These are phyloP conservation scores for Speoplatyrhinus poulsoni DNA, from an alignment of 2,113 vertebrate species.

Conservation along the genomic window DNA sequence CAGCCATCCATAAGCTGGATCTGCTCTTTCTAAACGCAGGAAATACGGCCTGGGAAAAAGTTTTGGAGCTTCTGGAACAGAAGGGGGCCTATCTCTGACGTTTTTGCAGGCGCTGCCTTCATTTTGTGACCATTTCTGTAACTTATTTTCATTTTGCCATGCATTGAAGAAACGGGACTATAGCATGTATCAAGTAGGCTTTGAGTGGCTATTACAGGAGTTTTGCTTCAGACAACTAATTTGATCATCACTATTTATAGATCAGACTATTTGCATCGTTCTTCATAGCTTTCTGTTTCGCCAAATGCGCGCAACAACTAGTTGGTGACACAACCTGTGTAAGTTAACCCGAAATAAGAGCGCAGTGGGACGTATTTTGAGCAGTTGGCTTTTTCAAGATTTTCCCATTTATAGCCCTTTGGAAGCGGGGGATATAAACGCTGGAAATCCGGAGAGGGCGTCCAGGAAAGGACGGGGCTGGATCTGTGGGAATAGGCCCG, in stretches of 20 bases:
- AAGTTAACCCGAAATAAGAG: slow-evolving; percentile 42
- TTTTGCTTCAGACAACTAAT: slow-evolving; percentile 24
- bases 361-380: slow-evolving; percentile 43
- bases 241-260: slow-evolving; percentile 75
- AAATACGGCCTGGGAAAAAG: slow-evolving; percentile 73
- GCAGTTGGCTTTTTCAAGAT: slow-evolving; percentile 48
- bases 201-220: slow-evolving; percentile 58
- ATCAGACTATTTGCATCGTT: slow-evolving; percentile 57
- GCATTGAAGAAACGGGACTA: slow-evolving; percentile 11
- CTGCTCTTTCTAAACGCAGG: slow-evolving; percentile 62
- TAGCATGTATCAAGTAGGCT: slow-evolving; percentile 1
- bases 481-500: slow-evolving; percentile 76
- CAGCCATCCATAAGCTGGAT: slow-evolving; percentile 59
- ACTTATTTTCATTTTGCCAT: neutral
- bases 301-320: slow-evolving; percentile 72
- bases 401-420: slow-evolving; percentile 44
- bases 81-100: slow-evolving; percentile 41
- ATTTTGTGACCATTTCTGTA: slow-evolving; percentile 5
- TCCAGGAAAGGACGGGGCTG: slow-evolving; percentile 84
- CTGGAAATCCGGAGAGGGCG: slow-evolving; percentile 73
- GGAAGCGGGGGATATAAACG: slow-evolving; percentile 59
- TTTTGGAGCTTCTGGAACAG: slow-evolving; percentile 51
- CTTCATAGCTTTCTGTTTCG: slow-evolving; percentile 63
- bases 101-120: slow-evolving; percentile 45
- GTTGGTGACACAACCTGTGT: slow-evolving; percentile 70